A percentile compares a stretch with the other conserved stretches of the same genome.
Conservation (phyloP, 2,888 invertebrate genomes). For the Apoda limacodes region DNA sequence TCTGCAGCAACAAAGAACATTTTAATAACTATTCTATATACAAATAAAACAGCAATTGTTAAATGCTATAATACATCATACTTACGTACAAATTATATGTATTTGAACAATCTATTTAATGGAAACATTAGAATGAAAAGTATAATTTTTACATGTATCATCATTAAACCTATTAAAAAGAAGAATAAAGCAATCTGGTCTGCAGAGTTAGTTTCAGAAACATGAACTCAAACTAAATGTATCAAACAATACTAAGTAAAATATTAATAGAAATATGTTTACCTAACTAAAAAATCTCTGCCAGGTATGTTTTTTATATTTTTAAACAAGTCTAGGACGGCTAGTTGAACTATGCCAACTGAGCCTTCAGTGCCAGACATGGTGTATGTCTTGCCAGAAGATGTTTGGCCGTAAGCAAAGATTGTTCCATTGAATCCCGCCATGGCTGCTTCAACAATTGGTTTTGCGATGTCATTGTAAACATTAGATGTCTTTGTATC, state of each 20-base stretch:
- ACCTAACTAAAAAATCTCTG: constrained; percentile 81
- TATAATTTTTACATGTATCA: too few relatives aligned
- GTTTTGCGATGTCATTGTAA: constrained; percentile 76
- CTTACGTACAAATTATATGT: too few relatives aligned
- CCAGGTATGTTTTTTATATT: constrained; percentile 71
- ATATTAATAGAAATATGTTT: constrained; percentile 10
- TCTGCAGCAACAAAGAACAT: constrained; percentile 49
- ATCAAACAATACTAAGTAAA: constrained; percentile 2
- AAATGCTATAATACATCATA: too few relatives aligned
- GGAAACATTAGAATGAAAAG: too few relatives aligned
- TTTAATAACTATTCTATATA: too few relatives aligned
- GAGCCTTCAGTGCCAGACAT: constrained; percentile 79
- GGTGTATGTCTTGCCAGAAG: constrained; percentile 89
- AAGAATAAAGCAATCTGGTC: too few relatives aligned
- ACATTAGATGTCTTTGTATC: constrained; percentile 70
- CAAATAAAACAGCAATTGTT: too few relatives aligned
- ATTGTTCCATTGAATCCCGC: constrained; percentile 88
- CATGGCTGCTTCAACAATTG: constrained; percentile 77
- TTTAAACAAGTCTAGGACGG: constrained; percentile 78
- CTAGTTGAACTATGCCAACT: constrained; percentile 80
- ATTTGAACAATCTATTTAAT: too few relatives aligned
- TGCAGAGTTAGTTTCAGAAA: constrained; percentile 4
- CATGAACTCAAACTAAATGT: neutral
- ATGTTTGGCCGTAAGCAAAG: constrained; percentile 93
- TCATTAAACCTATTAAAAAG: too few relatives aligned